Evolutionary conservation across 2,113 vertebrate species (phyloP).

Genomic region (Lontra canadensis): DNA sequence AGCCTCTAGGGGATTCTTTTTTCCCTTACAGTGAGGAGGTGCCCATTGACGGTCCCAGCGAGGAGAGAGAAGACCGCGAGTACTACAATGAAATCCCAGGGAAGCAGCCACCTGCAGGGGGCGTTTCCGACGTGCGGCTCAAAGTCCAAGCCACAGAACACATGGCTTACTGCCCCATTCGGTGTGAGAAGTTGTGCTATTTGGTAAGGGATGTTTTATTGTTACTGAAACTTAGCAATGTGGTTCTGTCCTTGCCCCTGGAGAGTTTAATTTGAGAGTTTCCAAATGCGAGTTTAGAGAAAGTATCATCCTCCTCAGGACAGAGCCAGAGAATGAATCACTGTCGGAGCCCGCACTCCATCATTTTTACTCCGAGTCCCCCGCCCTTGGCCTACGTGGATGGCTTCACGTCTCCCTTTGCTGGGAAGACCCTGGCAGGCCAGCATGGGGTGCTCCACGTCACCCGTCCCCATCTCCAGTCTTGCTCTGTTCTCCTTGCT

Average conservation of each 20-base stretch:
- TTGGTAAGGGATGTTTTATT: slow-evolving; percentile 79
- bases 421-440: background rate
- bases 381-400: background rate
- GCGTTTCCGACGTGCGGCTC: slow-evolving; percentile 83
- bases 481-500: background rate
- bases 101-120: slow-evolving; percentile 86
- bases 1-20: slow-evolving; percentile 41
- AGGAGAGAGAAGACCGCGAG: slow-evolving; percentile 82
- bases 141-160: slow-evolving; percentile 76
- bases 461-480: background rate
- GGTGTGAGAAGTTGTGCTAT: slow-evolving; percentile 80
- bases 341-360: background rate
- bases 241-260: background rate
- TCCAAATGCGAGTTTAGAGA: background rate
- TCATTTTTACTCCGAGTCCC: background rate
- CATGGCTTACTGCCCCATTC: slow-evolving; percentile 72
- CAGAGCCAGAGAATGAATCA: background rate
- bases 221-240: background rate
- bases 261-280: background rate
- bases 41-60: slow-evolving; percentile 71
- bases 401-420: background rate
- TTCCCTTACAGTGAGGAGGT: slow-evolving; percentile 77
- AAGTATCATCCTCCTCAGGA: background rate
- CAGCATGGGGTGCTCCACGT: background rate
- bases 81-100: slow-evolving; percentile 93